phyloP scores from a whole-genome alignment of 1,140 invertebrate species.

The Drosophila guanche region DNA sequence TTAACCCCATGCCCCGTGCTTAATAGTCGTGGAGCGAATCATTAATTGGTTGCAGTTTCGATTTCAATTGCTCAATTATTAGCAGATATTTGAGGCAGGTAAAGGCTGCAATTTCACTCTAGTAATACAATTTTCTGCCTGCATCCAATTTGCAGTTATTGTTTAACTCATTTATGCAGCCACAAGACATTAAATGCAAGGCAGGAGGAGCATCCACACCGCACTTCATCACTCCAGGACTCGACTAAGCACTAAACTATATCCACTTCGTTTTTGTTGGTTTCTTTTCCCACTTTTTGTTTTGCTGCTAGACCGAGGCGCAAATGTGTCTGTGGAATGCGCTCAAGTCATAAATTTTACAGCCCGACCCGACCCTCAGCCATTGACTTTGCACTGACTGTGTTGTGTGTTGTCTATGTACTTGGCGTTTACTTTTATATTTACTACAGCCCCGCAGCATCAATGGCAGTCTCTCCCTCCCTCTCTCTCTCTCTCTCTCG shows the following conservation, averaged over 20 bases:
- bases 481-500: constrained; percentile 6
- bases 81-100: too few relatives aligned
- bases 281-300: constrained; percentile 32
- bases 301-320: constrained; percentile 53
- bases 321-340: constrained; percentile 79
- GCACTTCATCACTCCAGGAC: constrained; percentile 24
- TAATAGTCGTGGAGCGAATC: too few relatives aligned
- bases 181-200: constrained; percentile 76
- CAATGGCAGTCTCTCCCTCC: constrained; percentile 5
- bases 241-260: constrained; percentile 67
- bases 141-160: constrained; percentile 50
- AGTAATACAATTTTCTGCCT: neutral
- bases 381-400: constrained; percentile 79
- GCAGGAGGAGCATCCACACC: constrained; percentile 26
- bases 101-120: neutral
- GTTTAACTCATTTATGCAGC: constrained; percentile 72
- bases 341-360: constrained; percentile 79
- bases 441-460: constrained; percentile 59
- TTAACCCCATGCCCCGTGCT: too few relatives aligned
- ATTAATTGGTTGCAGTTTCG: too few relatives aligned
- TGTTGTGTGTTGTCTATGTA: constrained; percentile 69
- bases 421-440: constrained; percentile 71
- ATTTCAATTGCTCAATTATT: too few relatives aligned
- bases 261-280: constrained; percentile 57
- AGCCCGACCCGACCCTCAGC: constrained; percentile 24